Base-by-base conservation (phyloP, 1,140 invertebrate species). In the Drosophila ironensis region DNA sequence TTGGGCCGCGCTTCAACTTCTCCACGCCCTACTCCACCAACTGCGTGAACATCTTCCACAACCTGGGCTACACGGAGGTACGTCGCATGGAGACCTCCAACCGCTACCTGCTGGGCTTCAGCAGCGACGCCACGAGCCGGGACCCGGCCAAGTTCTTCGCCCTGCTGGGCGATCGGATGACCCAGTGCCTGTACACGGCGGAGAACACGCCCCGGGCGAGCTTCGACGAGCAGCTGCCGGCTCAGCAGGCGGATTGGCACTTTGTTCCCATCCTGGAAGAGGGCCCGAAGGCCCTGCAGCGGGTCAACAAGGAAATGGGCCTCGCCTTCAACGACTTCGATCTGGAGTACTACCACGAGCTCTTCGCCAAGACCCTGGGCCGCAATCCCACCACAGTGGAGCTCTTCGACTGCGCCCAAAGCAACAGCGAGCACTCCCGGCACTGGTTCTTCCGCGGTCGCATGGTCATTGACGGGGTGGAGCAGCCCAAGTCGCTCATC, bases 351-450 rank as follows among this genome's bases (percentile, higher is more conserved):
- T 98, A 98, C 75, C 95, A 94, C 30, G 91, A 96, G 67, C 86
- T 98, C 8, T 98, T 98, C 91, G 91, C 92, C 51, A 92, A 94
- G 42, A 95, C 96, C 71, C 90, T 98, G 1, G 95, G 96, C 66
- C 92, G 98, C 37, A 98, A 99, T 92, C 98, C 98, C 9, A 99
- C 98, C 0, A 98, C 96, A 90, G 97, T 99, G 0, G 98, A 99
- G 90, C 96, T 98, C 74, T 99, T 99, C 92, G 98, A 99, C 92
- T 92, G 99, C 42, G 98, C 98, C n/a, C 98, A 99, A 91, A 98
- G 97, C 11, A 99, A 99, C 89, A 98, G 96, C 90, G 96, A 98
- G 88, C 96, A 98, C 88, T 97, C 96, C 51, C 91, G 96, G 4
- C 96, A 98, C 91, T 97, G 96, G 96, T 97, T 98, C 90, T 98